These are phyloP conservation scores for Blastobasis lacticolella DNA, from an alignment of 2,888 invertebrate species.

Conservation along the genomic window DNA sequence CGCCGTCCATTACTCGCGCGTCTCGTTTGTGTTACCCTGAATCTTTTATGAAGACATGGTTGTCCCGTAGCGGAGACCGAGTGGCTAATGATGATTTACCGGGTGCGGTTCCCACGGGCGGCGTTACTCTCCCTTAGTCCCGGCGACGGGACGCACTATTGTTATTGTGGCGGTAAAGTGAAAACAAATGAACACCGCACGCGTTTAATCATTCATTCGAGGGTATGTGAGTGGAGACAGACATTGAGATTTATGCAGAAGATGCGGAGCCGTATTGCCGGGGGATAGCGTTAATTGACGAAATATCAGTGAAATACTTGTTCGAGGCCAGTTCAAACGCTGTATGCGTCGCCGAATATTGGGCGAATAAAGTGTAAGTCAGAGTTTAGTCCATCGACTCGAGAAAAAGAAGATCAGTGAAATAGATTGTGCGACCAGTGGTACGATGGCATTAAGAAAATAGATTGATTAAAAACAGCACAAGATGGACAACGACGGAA, in stretches of 20 bases:
- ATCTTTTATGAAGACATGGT: constrained; percentile 66
- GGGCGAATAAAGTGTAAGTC: too few species aligned
- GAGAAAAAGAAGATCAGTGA: too few species aligned
- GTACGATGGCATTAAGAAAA: too few species aligned
- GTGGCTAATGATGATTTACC: constrained; percentile 67
- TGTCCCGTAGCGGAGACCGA: constrained; percentile 40
- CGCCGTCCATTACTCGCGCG: constrained; percentile 41
- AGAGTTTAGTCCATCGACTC: too few species aligned
- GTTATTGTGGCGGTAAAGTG: constrained; percentile 54
- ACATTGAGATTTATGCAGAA: constrained; percentile 60
- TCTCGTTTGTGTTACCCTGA: constrained; percentile 63
- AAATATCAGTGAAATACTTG: too few species aligned
- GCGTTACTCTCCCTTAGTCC: constrained; percentile 61
- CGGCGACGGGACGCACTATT: constrained; percentile 27
- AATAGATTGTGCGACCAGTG: too few species aligned
- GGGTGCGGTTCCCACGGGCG: constrained; percentile 53
- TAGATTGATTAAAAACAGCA: too few species aligned
- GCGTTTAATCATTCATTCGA: constrained; percentile 68
- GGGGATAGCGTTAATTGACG: too few species aligned
- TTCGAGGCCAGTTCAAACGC: too few species aligned
- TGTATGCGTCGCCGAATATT: too few species aligned
- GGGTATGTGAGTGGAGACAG: constrained; percentile 31
- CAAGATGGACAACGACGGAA: too few species aligned
- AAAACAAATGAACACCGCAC: constrained; percentile 66
- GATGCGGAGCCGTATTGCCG: neutral